A percentile compares a stretch with the other conserved stretches of the same genome.
Evolutionary conservation across 2,113 vertebrate species (phyloP).

Genomic region (Apeltes quadracus): DNA sequence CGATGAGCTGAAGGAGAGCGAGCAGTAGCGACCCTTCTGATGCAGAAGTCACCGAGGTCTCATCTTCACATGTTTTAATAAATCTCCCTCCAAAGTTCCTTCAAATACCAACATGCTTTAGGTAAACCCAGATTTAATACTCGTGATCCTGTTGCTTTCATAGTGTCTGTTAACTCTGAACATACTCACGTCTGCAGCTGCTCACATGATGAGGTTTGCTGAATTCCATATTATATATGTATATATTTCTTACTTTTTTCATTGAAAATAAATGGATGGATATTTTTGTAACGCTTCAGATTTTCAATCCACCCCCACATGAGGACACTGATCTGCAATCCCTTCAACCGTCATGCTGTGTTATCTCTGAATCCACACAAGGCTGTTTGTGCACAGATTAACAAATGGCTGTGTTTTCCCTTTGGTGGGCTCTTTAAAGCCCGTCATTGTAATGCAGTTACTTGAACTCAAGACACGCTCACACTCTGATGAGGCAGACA

Average conservation of each 20-base stretch:
- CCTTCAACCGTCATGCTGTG: neutral
- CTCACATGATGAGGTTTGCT: neutral
- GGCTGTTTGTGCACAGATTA: slow-evolving; percentile 13
- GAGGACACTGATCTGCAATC: slow-evolving; percentile 3
- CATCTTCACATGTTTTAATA: slow-evolving; percentile 11
- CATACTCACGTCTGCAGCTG: neutral
- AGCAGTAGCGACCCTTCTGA: slow-evolving; percentile 28
- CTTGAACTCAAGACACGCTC: slow-evolving; percentile 55
- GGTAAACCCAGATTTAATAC: slow-evolving; percentile 10
- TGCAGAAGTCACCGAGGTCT: slow-evolving; percentile 9
- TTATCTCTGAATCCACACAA: slow-evolving; percentile 9
- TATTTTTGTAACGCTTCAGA: slow-evolving; percentile 59
- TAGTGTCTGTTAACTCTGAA: neutral
- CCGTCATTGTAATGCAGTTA: slow-evolving; percentile 62
- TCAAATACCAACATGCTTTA: slow-evolving; percentile 1
- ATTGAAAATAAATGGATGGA: slow-evolving; percentile 22
- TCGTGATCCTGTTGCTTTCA: slow-evolving; percentile 8
- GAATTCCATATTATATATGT: slow-evolving; percentile 22
- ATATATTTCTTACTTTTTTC: slow-evolving; percentile 41
- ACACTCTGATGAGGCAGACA: slow-evolving; percentile 31
- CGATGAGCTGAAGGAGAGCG: slow-evolving; percentile 77
- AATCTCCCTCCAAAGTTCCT: neutral
- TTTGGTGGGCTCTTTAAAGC: slow-evolving; percentile 54
- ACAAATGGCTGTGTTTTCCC: slow-evolving; percentile 40
- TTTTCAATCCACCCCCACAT: slow-evolving; percentile 35